Base-by-base conservation (phyloP, 1,140 invertebrate species). In the Micrasema longulum region DNA sequence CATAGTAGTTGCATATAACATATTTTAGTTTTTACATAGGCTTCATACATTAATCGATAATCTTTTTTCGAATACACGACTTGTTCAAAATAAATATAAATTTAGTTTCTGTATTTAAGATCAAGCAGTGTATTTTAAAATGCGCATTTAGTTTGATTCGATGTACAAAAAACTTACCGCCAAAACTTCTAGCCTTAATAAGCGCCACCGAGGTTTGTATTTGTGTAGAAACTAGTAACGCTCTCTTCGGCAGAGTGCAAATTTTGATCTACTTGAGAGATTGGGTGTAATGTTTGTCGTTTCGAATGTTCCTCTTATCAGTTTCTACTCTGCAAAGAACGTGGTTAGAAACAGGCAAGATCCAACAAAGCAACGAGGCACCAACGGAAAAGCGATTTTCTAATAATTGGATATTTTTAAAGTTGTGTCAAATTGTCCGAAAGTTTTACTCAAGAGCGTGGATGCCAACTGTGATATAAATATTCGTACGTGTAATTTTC, bases 301-400 rank as follows among this genome's bases (percentile, higher is more conserved):
- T 38, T 60, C 35, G 36, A 60, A 43, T 14, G 50, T 53, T 31
- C n/a, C 26, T 55, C 52, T 55, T 55, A 55, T 55, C 52, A 55
- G 26, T 22, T 48, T 48, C 45, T 18, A 10, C 47, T 48, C 47
- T 20, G 47, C 20, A 11, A 53, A 31, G 23, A 31, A 4, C 23
- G 50, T n/a, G 50, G n/a, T 53, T 31, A n/a, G 47, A 48, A 48
- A 16, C 12, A n/a, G 23, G 11, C 9, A 3, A 53, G 20, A n/a
- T 22, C 6, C 20, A 53, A 26, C n/a, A 26, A 53, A 31, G 50
- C 14, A 31, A 2, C 12, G 22, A 35, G 50, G 23, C 23, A 23
- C 50, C 22, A 23, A 23, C 23, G 22, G 23, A 23, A 23, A 20
- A 23, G 50, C 1, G 22, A 3, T 18, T 4, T n/a, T 48, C 45